Evolutionary conservation across 1,140 invertebrate species (phyloP), one percentile per base, ranked within the genome.

Genomic region (Pseudomyrmex sp.): DNA sequence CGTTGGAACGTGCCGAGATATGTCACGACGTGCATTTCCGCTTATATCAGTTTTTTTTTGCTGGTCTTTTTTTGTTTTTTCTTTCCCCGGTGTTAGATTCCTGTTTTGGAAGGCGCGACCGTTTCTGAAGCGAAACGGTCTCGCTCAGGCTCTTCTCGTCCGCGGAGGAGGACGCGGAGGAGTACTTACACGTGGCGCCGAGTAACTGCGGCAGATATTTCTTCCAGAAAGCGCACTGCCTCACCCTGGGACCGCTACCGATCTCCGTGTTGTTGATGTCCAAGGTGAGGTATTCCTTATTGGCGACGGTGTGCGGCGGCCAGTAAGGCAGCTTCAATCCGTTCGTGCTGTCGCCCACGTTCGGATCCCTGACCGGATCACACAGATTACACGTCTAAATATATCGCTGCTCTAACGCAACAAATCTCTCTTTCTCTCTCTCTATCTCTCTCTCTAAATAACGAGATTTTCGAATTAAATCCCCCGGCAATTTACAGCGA

Each of bases 211-310:
- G 98, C 92, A 99, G 95, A 93, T 99, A 98, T 91, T 98, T 97
- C 93, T 98, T 98, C 98, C 98, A 99, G 94, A 99, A 99, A 72
- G 98, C 98, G 95, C 98, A 99, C 93, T 99, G 96, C 93, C 98
- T 98, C 80, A 98, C 96, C 82, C 98, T 95, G 7, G 97, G 97
- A 20, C 98, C 98, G 74, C 96, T 95, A 9, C 98, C 98, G 23
- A 97, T 96, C n/a, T 96, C 95, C 44, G 96, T 97, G 10, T 95
- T 96, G 93, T 98, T 98, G 0, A 97, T 95, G 84, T 97, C 97
- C 69, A 99, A 94, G 1, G 97, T 97, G 70, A 99, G 95, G 94
- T 97, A 99, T 92, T 99, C 97, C 89, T 97, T 96, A 10, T 97
- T 97, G 76, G 96, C 95, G 1, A 96, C 96, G 12, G 97, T 98